These are phyloP conservation scores for Aphelenchoides fujianensis DNA, from an alignment of 1,140 invertebrate genomes.

Conservation along the genomic window DNA sequence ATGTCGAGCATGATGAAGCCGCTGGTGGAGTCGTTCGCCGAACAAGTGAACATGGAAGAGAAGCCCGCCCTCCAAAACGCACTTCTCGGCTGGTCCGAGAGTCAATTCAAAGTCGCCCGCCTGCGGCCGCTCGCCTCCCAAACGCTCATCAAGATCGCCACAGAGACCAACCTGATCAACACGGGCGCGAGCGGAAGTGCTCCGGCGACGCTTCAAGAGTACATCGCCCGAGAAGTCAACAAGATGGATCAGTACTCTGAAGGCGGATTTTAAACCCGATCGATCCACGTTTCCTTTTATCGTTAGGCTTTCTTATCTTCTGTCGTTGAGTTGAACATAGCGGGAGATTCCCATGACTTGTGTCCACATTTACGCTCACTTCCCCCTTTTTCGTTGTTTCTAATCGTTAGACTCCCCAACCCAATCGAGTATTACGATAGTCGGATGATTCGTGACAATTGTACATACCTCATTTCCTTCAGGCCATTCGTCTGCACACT, in stretches of 20 bases:
- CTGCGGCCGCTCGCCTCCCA: slow-evolving; percentile 44
- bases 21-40: slow-evolving; percentile 39
- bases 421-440: no score
- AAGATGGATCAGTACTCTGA: slow-evolving; percentile 9
- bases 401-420: no score
- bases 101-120: slow-evolving; percentile 34
- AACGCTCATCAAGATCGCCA: slow-evolving; percentile 37
- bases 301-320: no score
- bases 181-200: not conserved
- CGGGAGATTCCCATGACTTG: no score
- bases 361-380: no score
- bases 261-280: not conserved
- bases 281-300: not conserved
- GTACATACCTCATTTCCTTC: slow-evolving; percentile 3
- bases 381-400: no score
- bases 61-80: slow-evolving; percentile 24
- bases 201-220: not conserved
- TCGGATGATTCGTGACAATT: not conserved
- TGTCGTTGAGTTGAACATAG: no score
- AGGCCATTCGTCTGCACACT: not conserved
- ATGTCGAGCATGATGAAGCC: slow-evolving; percentile 48
- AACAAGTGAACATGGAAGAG: slow-evolving; percentile 40
- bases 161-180: slow-evolving; percentile 25
- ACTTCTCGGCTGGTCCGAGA: slow-evolving; percentile 32
- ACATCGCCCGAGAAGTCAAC: slow-evolving; percentile 8